Evolutionary conservation across 2,888 invertebrate species (phyloP).

Genomic region (Cordilura impudica): DNA sequence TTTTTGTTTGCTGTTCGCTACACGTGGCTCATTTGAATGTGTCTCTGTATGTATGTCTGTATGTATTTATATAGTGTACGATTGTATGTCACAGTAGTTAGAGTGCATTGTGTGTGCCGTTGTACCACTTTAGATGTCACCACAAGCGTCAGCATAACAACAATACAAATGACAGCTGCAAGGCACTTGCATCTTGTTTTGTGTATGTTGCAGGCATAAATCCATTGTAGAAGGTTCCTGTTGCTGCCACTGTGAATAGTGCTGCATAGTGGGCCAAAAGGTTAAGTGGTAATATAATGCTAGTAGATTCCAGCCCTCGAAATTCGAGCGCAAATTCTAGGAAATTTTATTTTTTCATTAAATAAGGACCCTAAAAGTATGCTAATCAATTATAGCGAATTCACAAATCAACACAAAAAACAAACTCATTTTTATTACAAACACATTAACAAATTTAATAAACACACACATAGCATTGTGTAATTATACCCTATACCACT

Average conservation of each 20-base stretch:
- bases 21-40: conserved; percentile 23
- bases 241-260: conserved; percentile 57
- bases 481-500: too few species aligned
- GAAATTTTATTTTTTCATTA: too few species aligned
- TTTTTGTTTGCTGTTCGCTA: conserved; percentile 39
- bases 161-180: conserved; percentile 63
- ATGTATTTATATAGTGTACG: neutral
- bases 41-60: neutral
- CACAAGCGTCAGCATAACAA: conserved; percentile 62
- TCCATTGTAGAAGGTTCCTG: conserved; percentile 52
- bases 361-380: too few species aligned
- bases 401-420: too few species aligned
- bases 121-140: conserved; percentile 60
- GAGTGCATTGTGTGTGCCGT: conserved; percentile 2
- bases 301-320: too few species aligned
- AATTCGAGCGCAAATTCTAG: too few species aligned
- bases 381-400: too few species aligned
- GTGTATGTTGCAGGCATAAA: conserved; percentile 59
- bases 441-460: too few species aligned
- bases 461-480: too few species aligned
- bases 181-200: conserved; percentile 60
- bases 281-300: too few species aligned
- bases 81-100: neutral
- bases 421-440: too few species aligned
- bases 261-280: too few species aligned